Evolutionary conservation across 2,888 invertebrate species (phyloP).

Genomic region (Cryptocephalus moraei): DNA sequence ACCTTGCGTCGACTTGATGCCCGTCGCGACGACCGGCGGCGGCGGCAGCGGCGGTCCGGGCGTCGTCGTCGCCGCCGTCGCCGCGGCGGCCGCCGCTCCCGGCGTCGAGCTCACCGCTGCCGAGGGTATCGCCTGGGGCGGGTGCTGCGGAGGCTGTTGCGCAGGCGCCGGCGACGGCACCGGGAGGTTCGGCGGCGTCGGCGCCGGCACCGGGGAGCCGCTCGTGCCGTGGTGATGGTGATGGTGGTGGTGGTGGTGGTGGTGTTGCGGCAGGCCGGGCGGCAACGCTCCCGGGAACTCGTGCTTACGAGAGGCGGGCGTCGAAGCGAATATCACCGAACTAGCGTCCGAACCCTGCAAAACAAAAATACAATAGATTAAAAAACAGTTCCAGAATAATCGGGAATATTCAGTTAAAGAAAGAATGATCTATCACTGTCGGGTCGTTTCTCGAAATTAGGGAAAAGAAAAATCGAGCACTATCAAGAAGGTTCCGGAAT

Average conservation of each 20-base stretch:
- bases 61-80: conserved; percentile 2
- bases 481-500: too few species aligned
- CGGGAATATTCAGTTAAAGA: too few species aligned
- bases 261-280: conserved; percentile 45
- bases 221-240: conserved; percentile 44
- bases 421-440: too few species aligned
- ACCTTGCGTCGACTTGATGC: conserved; percentile 8
- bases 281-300: conserved; percentile 48
- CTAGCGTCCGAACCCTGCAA: conserved; percentile 66
- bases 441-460: too few species aligned
- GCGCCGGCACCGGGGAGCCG: conserved; percentile 48
- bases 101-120: conserved; percentile 24
- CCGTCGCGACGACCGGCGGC: too few species aligned
- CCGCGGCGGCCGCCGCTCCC: conserved; percentile 17
- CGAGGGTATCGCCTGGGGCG: conserved; percentile 26
- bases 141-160: conserved; percentile 45
- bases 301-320: conserved; percentile 59
- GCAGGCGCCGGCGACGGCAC: conserved; percentile 63
- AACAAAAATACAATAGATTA: conserved; percentile 8
- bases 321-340: conserved; percentile 43
- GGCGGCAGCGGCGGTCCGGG: background rate
- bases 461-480: too few species aligned
- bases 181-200: conserved; percentile 52
- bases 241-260: conserved; percentile 40
- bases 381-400: too few species aligned